These are phyloP conservation scores for Tiliacea citrago DNA, from an alignment of 2,888 invertebrate species.

Conservation along the genomic window DNA sequence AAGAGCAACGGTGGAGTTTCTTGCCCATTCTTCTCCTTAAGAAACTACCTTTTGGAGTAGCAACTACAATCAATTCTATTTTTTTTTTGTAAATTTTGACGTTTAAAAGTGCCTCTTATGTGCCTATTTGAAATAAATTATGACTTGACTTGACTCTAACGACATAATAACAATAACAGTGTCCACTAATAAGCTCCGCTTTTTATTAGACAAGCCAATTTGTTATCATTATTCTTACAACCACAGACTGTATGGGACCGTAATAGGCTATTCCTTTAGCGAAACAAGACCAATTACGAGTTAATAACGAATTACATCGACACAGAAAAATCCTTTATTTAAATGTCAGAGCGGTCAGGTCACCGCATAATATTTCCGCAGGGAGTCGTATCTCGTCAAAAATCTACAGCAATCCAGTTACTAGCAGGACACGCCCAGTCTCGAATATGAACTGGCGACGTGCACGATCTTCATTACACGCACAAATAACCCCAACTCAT, in stretches of 20 bases:
- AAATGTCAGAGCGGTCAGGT: slow-evolving; percentile 73
- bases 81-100: too few relatives aligned
- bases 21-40: too few relatives aligned
- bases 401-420: slow-evolving; percentile 77
- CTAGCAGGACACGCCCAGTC: slow-evolving; percentile 72
- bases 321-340: slow-evolving; percentile 69
- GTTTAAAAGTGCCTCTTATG: too few relatives aligned
- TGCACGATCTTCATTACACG: slow-evolving; percentile 80
- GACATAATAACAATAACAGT: slow-evolving; percentile 34
- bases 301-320: slow-evolving; percentile 70
- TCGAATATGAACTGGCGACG: slow-evolving; percentile 69
- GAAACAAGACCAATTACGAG: slow-evolving; percentile 76
- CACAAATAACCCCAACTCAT: slow-evolving; percentile 72
- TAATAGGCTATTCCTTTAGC: slow-evolving; percentile 71
- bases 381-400: slow-evolving; percentile 72
- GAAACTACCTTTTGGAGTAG: too few relatives aligned
- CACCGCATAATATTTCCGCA: slow-evolving; percentile 73
- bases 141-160: too few relatives aligned
- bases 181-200: slow-evolving; percentile 37
- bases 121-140: too few relatives aligned
- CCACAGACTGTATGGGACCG: slow-evolving; percentile 40
- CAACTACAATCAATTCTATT: too few relatives aligned
- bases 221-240: slow-evolving; percentile 55
- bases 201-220: slow-evolving; percentile 53
- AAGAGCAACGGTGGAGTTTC: too few relatives aligned